Percentiles rank a stretch among this genome's conserved stretches.
Evolutionary conservation across 2,888 invertebrate species (phyloP).

Genomic region (Drosophila percnosoma): DNA sequence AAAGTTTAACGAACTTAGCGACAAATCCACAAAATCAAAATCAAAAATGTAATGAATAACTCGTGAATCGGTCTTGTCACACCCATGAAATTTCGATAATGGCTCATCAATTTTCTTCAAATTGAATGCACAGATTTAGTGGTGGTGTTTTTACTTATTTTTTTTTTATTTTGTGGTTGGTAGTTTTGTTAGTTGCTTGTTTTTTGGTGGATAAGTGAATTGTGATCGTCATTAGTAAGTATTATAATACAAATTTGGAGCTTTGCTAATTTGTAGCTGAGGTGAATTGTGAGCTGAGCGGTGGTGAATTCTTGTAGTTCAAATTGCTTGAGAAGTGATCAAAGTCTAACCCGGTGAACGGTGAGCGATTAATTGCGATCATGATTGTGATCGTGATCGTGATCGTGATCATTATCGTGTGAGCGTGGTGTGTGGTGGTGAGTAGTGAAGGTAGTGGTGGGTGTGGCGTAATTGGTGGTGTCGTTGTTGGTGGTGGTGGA

Average conservation of each 20-base stretch:
- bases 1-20: constrained; percentile 41
- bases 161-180: constrained; percentile 34
- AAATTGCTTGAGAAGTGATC: constrained; percentile 57
- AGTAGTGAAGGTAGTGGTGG: constrained; percentile 23
- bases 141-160: constrained; percentile 19
- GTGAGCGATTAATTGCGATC: constrained; percentile 40
- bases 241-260: constrained; percentile 47
- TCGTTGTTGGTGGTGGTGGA: constrained; percentile 35
- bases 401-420: constrained; percentile 38
- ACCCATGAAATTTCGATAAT: constrained; percentile 84
- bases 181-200: constrained; percentile 50
- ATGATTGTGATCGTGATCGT: constrained; percentile 50
- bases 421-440: constrained; percentile 32
- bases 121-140: constrained; percentile 63
- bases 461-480: constrained; percentile 21
- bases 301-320: constrained; percentile 54
- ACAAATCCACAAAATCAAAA: constrained; percentile 36
- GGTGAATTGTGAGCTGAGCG: constrained; percentile 66
- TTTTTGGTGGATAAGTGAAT: constrained; percentile 48
- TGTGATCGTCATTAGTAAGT: constrained; percentile 53
- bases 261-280: constrained; percentile 54
- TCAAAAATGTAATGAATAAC: constrained; percentile 32
- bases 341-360: constrained; percentile 54
- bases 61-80: constrained; percentile 53
- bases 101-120: constrained; percentile 62